These are phyloP conservation scores for Leptopilina syphax DNA, from an alignment of 2,888 invertebrate genomes.

Conservation along the genomic window DNA sequence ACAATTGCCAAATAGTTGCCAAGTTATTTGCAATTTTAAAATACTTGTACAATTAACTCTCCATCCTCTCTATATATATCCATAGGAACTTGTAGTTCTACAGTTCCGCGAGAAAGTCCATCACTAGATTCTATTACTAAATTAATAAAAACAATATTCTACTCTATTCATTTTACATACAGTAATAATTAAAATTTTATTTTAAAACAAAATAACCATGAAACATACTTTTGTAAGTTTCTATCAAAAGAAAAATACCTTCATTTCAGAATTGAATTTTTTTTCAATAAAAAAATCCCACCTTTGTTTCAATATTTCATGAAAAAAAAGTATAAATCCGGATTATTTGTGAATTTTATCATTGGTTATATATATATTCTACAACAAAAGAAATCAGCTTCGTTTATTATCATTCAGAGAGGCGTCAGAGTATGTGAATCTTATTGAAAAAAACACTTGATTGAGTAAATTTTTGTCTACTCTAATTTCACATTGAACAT, in stretches of 20 bases:
- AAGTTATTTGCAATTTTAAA: slow-evolving; percentile 31
- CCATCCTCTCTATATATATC: too few species aligned
- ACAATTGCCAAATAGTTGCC: slow-evolving; percentile 18
- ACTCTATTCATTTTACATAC: too few species aligned
- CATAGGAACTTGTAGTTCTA: too few species aligned
- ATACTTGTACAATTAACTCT: slow-evolving; percentile 10
- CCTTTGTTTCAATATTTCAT: neutral
- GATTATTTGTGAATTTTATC: neutral
- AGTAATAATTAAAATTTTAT: too few species aligned
- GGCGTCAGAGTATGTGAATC: neutral
- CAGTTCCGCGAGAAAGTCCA: too few species aligned
- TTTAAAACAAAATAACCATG: too few species aligned
- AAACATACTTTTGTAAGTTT: too few species aligned
- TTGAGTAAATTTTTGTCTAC: slow-evolving; percentile 2
- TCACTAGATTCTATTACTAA: too few species aligned
- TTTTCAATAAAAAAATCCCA: neutral
- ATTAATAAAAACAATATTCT: too few species aligned
- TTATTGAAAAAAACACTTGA: neutral
- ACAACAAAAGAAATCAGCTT: neutral
- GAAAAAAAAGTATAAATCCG: neutral
- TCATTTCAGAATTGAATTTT: too few species aligned
- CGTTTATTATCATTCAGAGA: neutral
- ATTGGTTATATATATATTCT: neutral
- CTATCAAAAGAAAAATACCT: too few species aligned
- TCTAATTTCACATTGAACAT: neutral